phyloP scores from a whole-genome alignment of 2,888 invertebrate species.

The Hyles lineata region DNA sequence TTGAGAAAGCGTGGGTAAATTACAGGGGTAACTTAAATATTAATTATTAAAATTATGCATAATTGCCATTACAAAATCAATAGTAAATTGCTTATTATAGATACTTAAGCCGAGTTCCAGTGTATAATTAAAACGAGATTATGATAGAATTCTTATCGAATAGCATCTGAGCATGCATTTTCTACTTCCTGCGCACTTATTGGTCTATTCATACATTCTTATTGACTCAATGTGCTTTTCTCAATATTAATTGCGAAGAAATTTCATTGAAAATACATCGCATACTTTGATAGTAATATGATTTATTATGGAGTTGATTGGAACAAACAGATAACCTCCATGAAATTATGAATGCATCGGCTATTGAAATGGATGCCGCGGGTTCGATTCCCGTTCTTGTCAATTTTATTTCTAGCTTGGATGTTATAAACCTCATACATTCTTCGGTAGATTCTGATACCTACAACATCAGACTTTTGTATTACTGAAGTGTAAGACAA shows the following conservation, averaged over 20 bases:
- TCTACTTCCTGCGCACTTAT: conserved; percentile 10
- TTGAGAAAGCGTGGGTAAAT: too few relatives aligned
- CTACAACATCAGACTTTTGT: too few relatives aligned
- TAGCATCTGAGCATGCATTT: conserved; percentile 6
- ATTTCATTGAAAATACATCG: background rate
- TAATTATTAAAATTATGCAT: background rate
- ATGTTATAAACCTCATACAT: too few relatives aligned
- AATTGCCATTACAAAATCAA: background rate
- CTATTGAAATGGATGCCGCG: background rate
- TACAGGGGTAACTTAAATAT: too few relatives aligned
- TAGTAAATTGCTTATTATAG: background rate
- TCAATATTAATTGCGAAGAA: background rate
- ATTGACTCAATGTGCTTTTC: background rate
- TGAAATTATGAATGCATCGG: background rate
- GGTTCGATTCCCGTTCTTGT: background rate
- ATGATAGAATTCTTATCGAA: background rate
- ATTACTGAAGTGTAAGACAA: too few relatives aligned
- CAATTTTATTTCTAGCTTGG: background rate
- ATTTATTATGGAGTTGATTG: background rate
- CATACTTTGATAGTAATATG: background rate
- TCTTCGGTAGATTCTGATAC: too few relatives aligned
- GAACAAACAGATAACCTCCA: background rate
- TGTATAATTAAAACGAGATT: conserved; percentile 1
- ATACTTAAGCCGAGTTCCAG: background rate
- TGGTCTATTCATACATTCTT: conserved; percentile 19